Conservation (phyloP, 2,113 vertebrate species). For the Heliornis fulica region DNA sequence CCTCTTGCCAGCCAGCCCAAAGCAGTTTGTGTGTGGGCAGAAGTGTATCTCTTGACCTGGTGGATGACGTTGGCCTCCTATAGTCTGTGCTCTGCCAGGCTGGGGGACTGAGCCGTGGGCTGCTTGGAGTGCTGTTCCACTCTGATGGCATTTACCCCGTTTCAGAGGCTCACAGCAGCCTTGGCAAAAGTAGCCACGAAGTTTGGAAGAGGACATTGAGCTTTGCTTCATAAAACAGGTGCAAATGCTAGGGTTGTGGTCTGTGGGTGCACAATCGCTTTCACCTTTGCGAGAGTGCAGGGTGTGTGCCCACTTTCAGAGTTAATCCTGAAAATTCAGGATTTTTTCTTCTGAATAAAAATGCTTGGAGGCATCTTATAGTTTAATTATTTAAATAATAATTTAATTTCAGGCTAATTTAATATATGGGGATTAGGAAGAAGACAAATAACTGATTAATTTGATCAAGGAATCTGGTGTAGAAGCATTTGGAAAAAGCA, state of each 20-base stretch:
- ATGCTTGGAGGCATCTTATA: not conserved
- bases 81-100: not conserved
- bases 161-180: not conserved
- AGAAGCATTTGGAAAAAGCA: not conserved
- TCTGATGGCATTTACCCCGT: not conserved
- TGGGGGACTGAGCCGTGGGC: not conserved
- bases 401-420: no score
- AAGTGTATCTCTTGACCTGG: not conserved
- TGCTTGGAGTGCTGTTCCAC: fast-evolving
- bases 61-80: not conserved
- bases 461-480: not conserved
- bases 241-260: not conserved
- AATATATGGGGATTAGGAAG: not conserved
- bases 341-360: not conserved
- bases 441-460: not conserved
- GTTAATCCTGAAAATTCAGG: not conserved
- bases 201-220: not conserved
- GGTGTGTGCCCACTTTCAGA: not conserved
- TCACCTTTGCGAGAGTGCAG: not conserved
- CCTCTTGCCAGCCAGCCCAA: not conserved
- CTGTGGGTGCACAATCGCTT: not conserved
- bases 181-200: not conserved
- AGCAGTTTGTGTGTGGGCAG: not conserved
- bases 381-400: no score
- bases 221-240: fast-evolving